phyloP scores from a whole-genome alignment of 2,797 vertebrate genomes.

The Microcaecilia unicolor region DNA sequence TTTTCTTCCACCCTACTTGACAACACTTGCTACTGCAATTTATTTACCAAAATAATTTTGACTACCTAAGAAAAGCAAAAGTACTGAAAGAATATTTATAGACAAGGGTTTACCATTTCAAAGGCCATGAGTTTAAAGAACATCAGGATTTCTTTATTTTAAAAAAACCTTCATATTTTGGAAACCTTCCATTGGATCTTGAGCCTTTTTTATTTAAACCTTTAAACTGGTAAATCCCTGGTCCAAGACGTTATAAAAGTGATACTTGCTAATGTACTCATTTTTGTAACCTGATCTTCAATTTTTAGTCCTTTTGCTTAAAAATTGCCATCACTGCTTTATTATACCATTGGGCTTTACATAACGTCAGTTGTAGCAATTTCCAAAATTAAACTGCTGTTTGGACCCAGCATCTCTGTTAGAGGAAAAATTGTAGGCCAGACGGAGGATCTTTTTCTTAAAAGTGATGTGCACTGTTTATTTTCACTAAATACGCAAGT shows the following conservation, averaged over 20 bases:
- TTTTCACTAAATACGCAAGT: conserved; percentile 1
- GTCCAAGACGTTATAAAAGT: conserved; percentile 46
- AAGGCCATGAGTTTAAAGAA: conserved; percentile 37
- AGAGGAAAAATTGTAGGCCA: too few relatives aligned
- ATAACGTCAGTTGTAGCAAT: too few relatives aligned
- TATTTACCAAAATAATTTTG: conserved; percentile 47
- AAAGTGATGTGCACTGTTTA: too few relatives aligned
- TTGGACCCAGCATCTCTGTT: too few relatives aligned
- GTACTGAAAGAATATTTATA: conserved; percentile 44
- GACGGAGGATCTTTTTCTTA: too few relatives aligned
- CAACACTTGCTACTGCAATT: conserved; percentile 69
- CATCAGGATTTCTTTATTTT: conserved; percentile 11
- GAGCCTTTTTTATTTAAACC: too few relatives aligned
- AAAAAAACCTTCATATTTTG: conserved; percentile 11
- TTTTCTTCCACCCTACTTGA: conserved; percentile 49
- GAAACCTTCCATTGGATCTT: conserved; percentile 31
- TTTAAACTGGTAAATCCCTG: conserved; percentile 59
- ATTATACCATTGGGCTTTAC: conserved; percentile 65
- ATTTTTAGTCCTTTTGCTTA: conserved; percentile 68
- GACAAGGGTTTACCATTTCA: conserved; percentile 47
- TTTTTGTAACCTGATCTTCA: conserved; percentile 53
- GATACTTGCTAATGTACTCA: conserved; percentile 46
- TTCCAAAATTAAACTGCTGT: too few relatives aligned
- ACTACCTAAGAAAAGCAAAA: conserved; percentile 66
- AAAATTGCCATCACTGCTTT: conserved; percentile 63